Percentiles rank a stretch among this genome's conserved stretches.
phyloP scores from a whole-genome alignment of 2,888 invertebrate genomes.

The Ceriagrion tenellum region DNA sequence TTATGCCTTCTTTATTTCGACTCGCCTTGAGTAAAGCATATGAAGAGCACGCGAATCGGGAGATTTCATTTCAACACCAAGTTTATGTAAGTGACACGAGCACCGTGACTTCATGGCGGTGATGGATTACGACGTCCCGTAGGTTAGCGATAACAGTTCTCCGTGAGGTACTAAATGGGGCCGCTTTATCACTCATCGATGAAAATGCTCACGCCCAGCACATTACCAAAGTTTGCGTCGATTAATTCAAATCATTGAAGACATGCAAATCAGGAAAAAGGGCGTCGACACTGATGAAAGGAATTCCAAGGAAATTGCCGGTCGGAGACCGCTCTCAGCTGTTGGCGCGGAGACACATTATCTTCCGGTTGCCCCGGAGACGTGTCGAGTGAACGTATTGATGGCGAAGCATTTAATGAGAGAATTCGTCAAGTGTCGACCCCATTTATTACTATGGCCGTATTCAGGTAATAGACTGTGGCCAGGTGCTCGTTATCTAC shows the following conservation, averaged over 20 bases:
- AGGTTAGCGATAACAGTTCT: neutral
- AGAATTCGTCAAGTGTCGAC: neutral
- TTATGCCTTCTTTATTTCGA: too few relatives aligned
- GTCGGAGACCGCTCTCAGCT: neutral
- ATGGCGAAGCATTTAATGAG: neutral
- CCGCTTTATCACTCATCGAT: neutral
- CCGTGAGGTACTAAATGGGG: neutral
- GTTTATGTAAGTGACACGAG: too few relatives aligned
- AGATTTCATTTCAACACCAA: too few relatives aligned
- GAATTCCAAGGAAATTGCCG: neutral
- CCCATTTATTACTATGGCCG: neutral
- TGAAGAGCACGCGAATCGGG: too few relatives aligned
- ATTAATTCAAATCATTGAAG: neutral
- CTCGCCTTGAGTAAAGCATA: too few relatives aligned
- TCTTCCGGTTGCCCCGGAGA: neutral
- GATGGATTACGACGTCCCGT: neutral
- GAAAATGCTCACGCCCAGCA: neutral
- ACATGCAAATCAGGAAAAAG: neutral
- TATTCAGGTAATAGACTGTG: neutral
- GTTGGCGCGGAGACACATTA: neutral
- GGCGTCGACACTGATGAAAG: neutral
- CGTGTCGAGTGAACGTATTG: neutral
- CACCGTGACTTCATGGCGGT: neutral
- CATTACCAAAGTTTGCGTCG: neutral
- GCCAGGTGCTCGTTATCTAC: too few relatives aligned